phyloP scores from a whole-genome alignment of 2,888 invertebrate genomes.

The Omphaloscelis lunosa region DNA sequence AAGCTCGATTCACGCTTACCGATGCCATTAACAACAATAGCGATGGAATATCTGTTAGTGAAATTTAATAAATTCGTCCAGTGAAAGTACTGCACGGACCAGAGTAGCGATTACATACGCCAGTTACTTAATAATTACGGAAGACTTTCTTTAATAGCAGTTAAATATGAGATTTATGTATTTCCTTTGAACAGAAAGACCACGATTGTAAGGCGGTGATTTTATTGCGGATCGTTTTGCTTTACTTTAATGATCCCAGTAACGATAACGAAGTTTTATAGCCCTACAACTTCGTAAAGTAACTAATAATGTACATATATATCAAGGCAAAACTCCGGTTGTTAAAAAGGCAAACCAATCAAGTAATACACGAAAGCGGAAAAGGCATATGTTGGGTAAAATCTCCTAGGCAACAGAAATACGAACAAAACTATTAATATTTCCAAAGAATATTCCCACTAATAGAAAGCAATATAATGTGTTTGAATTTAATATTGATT shows the following conservation, averaged over 20 bases:
- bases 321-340: background rate
- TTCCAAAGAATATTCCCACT: conserved; percentile 5
- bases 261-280: conserved; percentile 15
- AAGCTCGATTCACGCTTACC: conserved; percentile 31
- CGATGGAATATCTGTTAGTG: conserved; percentile 51
- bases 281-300: conserved; percentile 1
- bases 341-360: conserved; percentile 4
- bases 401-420: conserved; percentile 34
- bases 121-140: conserved; percentile 59
- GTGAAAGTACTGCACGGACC: conserved; percentile 67
- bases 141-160: conserved; percentile 51
- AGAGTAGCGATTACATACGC: conserved; percentile 58
- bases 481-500: conserved; percentile 33
- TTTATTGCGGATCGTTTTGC: conserved; percentile 24
- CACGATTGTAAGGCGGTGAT: conserved; percentile 16
- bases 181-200: conserved; percentile 25
- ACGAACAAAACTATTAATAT: conserved; percentile 14
- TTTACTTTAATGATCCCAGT: conserved; percentile 22
- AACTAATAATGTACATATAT: conserved; percentile 1
- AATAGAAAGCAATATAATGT: conserved; percentile 24
- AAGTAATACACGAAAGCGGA: background rate
- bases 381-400: conserved; percentile 4
- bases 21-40: conserved; percentile 52
- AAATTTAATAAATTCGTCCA: conserved; percentile 68
- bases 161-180: conserved; percentile 44